Base-by-base conservation (phyloP, 2,797 vertebrate species). In the Rhabdophis nuchalis region DNA sequence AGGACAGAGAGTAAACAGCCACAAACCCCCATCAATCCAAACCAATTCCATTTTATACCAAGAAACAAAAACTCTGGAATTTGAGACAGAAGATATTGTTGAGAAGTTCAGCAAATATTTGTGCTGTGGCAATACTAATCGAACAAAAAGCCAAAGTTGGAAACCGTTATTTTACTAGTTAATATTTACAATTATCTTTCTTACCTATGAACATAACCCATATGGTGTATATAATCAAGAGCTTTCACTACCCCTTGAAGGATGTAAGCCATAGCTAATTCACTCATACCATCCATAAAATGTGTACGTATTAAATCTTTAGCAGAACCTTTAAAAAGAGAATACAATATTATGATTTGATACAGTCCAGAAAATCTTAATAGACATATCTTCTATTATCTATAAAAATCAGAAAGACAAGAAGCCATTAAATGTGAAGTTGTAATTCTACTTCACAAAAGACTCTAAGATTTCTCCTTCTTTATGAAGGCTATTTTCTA, bases 121-220 rank as follows among this genome's bases (percentile, higher is more conserved):
- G 12, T 11, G 18, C 36, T 7, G 23, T 23, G 13, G 54, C 56
- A 88, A 61, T 88, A 27, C 8, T 88, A 36, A 58, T n/a, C 29
- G 20, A 88, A 20, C n/a, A 87, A 36, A 87, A 89, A 86, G 32
- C 1, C 16, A 54, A 88, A 25, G 16, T 18, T 58, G 23, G 12
- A 23, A 13, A 32, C 10, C 3, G 18, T 23, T 88, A 52, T 88
- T 46, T 72, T 20, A 41, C 36, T 20, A 82, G 56, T 23, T 82
- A 56, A 87, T 9, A 50, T 52, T 36, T 29, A n/a, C 50, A 60
- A 54, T 52, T 41, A 53, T 20, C 29, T 86, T 86, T n/a, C 92
- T 93, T 91, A 99, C 99, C 99, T 98, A 94, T 99, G 99, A 64
- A 99, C 99, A 0, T 99, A 99, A 96, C 99, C 99, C 99, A 99